Conservation (phyloP, 2,113 vertebrate genomes). For the Sebastes schlegelii region DNA sequence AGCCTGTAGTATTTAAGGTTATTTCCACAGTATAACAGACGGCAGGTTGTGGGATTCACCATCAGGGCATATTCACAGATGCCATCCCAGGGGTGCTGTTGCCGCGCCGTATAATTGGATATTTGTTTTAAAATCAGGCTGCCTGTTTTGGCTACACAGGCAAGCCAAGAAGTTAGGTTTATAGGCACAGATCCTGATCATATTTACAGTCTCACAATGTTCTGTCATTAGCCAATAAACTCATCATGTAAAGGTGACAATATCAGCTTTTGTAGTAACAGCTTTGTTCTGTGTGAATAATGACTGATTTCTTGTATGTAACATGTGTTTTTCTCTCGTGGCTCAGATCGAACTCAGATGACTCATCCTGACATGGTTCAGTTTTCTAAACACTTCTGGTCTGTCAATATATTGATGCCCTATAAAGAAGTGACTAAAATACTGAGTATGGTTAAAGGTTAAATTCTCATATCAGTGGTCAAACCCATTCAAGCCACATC, state of each 20-base stretch:
- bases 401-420: conserved; percentile 22
- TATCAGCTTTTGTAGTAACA: background rate
- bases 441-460: conserved; percentile 28
- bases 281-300: background rate
- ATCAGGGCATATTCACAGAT: conserved; percentile 55
- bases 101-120: conserved; percentile 47
- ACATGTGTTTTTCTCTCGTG: background rate
- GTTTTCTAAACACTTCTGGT: conserved; percentile 21
- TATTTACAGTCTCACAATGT: background rate
- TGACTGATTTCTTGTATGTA: background rate
- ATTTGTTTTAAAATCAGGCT: conserved; percentile 54
- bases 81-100: conserved; percentile 56
- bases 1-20: conserved; percentile 55
- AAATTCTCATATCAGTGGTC: conserved; percentile 5
- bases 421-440: conserved; percentile 19
- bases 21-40: conserved; percentile 51
- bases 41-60: conserved; percentile 43
- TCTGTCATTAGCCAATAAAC: conserved; percentile 2
- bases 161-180: conserved; percentile 8
- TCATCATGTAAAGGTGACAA: background rate
- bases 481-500: conserved; percentile 12
- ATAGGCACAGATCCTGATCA: conserved; percentile 19
- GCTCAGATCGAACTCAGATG: conserved; percentile 31
- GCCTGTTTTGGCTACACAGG: conserved; percentile 29
- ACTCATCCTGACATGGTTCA: conserved; percentile 18